These are phyloP conservation scores for Adoxophyes honmai DNA, from an alignment of 1,140 invertebrate species.

Conservation along the genomic window DNA sequence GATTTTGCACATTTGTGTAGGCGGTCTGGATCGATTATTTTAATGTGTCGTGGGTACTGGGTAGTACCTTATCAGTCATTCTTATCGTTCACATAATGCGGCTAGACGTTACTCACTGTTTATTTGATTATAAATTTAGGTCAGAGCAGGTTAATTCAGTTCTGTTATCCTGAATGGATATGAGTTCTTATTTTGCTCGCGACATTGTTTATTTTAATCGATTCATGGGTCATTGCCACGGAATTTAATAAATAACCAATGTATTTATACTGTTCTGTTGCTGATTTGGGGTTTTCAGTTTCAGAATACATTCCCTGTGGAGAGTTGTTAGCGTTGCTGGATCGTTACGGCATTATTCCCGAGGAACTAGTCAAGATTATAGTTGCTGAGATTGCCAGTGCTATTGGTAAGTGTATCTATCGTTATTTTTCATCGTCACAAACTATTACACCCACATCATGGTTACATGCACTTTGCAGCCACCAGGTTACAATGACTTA, in stretches of 20 bases:
- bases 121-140: conserved; percentile 29
- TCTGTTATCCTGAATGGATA: too few species aligned
- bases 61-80: not conserved
- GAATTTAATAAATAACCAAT: not conserved
- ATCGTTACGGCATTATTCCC: conserved; percentile 83
- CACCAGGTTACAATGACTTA: too few species aligned
- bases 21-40: not conserved
- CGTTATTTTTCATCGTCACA: too few species aligned
- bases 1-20: too few species aligned
- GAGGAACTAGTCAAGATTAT: conserved; percentile 88
- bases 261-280: conserved; percentile 11
- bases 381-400: conserved; percentile 89
- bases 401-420: conserved; percentile 83
- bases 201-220: too few species aligned
- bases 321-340: conserved; percentile 86
- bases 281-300: conserved; percentile 78
- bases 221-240: conserved; percentile 33
- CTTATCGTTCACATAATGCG: not conserved
- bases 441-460: too few species aligned
- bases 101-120: conserved; percentile 6
- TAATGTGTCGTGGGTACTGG: not conserved
- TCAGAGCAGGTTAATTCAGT: conserved; percentile 24
- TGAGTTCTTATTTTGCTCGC: too few species aligned
- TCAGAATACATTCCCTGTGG: conserved; percentile 89
- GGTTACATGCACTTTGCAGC: too few species aligned